Conservation (phyloP, 1,140 invertebrate genomes). For the Battus philenor region DNA sequence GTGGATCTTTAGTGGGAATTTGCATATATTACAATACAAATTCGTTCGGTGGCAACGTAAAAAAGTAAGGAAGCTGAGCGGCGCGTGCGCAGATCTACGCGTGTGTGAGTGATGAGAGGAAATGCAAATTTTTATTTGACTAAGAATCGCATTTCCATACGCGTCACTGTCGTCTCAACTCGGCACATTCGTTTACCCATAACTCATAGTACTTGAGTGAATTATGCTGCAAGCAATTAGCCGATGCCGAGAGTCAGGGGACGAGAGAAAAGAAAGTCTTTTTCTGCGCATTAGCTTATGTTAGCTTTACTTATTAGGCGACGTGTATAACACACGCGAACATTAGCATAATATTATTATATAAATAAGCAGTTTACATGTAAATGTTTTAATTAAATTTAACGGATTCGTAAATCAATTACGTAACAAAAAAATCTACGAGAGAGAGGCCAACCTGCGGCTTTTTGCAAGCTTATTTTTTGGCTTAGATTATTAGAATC, state of each 20-base stretch:
- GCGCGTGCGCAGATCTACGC: slow-evolving; percentile 40
- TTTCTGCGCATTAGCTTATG: neutral
- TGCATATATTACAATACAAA: slow-evolving; percentile 55
- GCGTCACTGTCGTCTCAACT: neutral
- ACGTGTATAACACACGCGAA: neutral
- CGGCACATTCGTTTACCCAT: slow-evolving; percentile 3
- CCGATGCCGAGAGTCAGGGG: neutral
- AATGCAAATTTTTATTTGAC: slow-evolving; percentile 23
- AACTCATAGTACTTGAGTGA: slow-evolving; percentile 4
- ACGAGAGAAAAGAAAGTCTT: slow-evolving; percentile 6
- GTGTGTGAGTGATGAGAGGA: slow-evolving; percentile 23
- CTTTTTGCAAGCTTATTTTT: too few species aligned
- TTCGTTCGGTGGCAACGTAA: slow-evolving; percentile 28
- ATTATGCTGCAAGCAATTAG: slow-evolving; percentile 12
- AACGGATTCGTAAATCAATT: neutral
- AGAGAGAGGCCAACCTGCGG: too few species aligned
- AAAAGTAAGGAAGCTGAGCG: slow-evolving; percentile 27
- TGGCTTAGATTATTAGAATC: too few species aligned
- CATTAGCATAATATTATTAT: neutral
- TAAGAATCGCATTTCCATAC: slow-evolving; percentile 4
- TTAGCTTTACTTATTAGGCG: neutral
- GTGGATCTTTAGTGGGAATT: slow-evolving; percentile 48
- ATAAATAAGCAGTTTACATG: neutral
- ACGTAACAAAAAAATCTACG: too few species aligned
- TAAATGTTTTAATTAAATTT: neutral